A percentile compares a stretch with the other conserved stretches of the same genome.
Conservation (phyloP, 2,113 vertebrate species). For the Hemibagrus wyckioides region DNA sequence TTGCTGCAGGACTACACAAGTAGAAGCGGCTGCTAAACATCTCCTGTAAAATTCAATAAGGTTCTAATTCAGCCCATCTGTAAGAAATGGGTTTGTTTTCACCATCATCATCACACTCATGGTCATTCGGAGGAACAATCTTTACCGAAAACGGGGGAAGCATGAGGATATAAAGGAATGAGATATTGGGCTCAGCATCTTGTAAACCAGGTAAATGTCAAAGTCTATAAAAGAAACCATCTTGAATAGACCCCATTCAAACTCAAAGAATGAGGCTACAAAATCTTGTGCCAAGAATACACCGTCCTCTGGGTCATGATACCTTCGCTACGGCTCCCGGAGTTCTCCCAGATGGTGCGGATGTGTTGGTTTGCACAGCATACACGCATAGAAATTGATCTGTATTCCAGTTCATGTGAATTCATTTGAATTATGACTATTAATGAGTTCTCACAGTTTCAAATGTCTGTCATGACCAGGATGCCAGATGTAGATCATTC, state of each 20-base stretch:
- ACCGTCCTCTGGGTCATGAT: neutral
- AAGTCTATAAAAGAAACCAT: neutral
- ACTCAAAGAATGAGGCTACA: neutral
- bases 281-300: neutral
- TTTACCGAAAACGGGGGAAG: neutral
- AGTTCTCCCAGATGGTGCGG: slow-evolving; percentile 6
- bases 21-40: neutral
- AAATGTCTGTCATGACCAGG: neutral
- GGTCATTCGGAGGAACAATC: neutral
- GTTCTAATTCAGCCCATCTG: neutral
- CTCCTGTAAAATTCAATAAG: neutral
- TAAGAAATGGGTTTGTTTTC: neutral
- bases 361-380: neutral
- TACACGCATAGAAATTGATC: neutral
- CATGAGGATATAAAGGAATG: neutral
- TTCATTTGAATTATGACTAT: slow-evolving; percentile 16
- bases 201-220: neutral
- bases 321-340: neutral
- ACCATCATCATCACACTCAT: neutral
- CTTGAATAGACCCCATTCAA: neutral
- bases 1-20: neutral
- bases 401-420: slow-evolving; percentile 12
- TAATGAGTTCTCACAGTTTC: neutral
- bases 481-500: slow-evolving; percentile 12
- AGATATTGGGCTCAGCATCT: neutral